Base-by-base conservation (phyloP, 2,888 invertebrate species). In the Chirona hameri region DNA sequence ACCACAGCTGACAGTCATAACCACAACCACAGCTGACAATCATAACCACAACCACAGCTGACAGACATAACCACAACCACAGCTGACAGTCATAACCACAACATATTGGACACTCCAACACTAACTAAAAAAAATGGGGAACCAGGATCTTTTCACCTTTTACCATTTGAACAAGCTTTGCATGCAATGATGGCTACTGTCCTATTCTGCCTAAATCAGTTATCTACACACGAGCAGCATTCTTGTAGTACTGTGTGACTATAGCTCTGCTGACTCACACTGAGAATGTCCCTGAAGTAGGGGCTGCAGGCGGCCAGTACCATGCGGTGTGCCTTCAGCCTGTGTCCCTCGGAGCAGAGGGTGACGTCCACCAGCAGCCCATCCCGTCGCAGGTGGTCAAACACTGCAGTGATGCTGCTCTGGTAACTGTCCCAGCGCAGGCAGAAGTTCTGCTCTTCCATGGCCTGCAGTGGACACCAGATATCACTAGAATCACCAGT, bases 271-370 rank as follows among this genome's bases (percentile, higher is more conserved):
- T n/a, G 24, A 60, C 60, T 60, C 60, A 72, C 72, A 27, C 10
- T 72, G 72, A 72, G 72, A 27, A 29, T 29, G 18, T 72, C 72
- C 72, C 72, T 72, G 72, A 72, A 31, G 72, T 72, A 72, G 72
- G 72, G 72, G 21, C 72, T 72, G 31, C 72, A 72, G 72, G 31
- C 31, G 14, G 72, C 27, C 31, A 72, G 31, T 5, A 72, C 15
- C 18, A 72, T 21, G 14, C 72, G 29, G 72, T 72, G 72, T 10
- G 72, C 72, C 18, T 27, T 14, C 4, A 72, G 10, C 29, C 31
- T 12, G 31, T 18, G 72, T 5, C 72, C 65, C 27, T 65, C 65
- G 10, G n/a, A 3, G 65, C 65, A 65, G 65, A 65, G 65, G 10
- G 65, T 65, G 29, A 72, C 27, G 31, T 72, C 72, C 72, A 72